A percentile compares a stretch with the other conserved stretches of the same genome.
Evolutionary conservation across 1,140 invertebrate genomes (phyloP).

Genomic region (Ceratina japonica): DNA sequence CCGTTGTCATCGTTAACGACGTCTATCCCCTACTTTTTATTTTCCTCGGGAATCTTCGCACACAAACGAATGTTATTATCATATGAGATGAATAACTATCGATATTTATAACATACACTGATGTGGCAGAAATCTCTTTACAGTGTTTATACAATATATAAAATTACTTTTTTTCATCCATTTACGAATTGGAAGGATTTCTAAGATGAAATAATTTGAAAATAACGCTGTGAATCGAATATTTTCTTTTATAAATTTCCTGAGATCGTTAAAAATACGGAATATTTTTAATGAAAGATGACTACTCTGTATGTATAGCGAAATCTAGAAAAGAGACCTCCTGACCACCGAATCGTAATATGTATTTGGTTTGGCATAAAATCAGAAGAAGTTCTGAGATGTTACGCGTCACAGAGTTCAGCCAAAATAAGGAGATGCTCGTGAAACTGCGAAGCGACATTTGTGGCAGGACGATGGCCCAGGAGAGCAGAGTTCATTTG

Average conservation of each 20-base stretch:
- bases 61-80: conserved; percentile 18
- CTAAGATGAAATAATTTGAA: neutral
- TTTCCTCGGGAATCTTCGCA: conserved; percentile 1
- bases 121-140: no score
- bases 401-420: conserved; percentile 12
- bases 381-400: conserved; percentile 23
- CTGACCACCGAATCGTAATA: conserved; percentile 7
- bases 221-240: no score
- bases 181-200: no score
- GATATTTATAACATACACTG: conserved; percentile 35
- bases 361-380: conserved; percentile 33
- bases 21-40: neutral
- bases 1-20: conserved; percentile 36
- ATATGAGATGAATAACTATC: neutral
- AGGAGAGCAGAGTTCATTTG: conserved; percentile 59
- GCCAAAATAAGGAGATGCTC: conserved; percentile 50
- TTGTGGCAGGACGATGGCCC: conserved; percentile 58
- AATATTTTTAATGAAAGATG: neutral
- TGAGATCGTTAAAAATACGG: no score
- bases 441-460: conserved; percentile 58
- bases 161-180: no score
- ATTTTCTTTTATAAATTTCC: no score
- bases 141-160: no score
- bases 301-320: neutral
- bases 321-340: neutral